phyloP scores from a whole-genome alignment of 2,888 invertebrate species.

The Silvanus unidentatus region DNA sequence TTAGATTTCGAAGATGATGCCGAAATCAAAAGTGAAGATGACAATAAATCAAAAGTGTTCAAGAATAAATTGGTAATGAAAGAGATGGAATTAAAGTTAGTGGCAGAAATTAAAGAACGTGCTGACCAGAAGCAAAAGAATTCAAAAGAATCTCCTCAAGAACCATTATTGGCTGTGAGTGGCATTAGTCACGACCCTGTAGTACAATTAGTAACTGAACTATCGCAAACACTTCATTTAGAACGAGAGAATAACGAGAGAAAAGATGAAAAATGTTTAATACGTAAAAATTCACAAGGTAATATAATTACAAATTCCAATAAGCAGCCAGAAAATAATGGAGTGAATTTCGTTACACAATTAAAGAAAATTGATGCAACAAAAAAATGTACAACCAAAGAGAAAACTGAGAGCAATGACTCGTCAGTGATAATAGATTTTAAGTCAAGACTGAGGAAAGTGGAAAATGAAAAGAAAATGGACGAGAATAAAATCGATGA shows the following conservation, averaged over 20 bases:
- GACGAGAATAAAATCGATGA: conserved; percentile 29
- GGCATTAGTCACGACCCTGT: conserved; percentile 65
- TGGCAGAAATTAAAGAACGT: conserved; percentile 78
- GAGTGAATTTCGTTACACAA: conserved; percentile 56
- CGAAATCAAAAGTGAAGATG: conserved; percentile 12
- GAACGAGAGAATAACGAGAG: conserved; percentile 48
- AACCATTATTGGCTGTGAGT: conserved; percentile 46
- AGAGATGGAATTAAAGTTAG: conserved; percentile 76
- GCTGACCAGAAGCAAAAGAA: conserved; percentile 59
- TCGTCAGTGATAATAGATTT: conserved; percentile 70
- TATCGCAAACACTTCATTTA: conserved; percentile 77
- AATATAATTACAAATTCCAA: conserved; percentile 21
- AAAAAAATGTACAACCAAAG: conserved; percentile 49
- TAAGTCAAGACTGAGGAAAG: conserved; percentile 77
- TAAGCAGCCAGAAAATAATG: conserved; percentile 36
- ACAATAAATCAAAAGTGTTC: conserved; percentile 43
- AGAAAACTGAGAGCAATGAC: conserved; percentile 52
- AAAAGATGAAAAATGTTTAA: conserved; percentile 19
- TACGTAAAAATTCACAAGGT: conserved; percentile 29
- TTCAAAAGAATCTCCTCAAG: conserved; percentile 50
- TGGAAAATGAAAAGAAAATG: conserved; percentile 54
- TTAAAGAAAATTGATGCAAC: conserved; percentile 68
- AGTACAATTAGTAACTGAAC: conserved; percentile 73
- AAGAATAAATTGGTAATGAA: conserved; percentile 61
- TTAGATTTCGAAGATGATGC: conserved; percentile 15